A percentile compares a stretch with the other conserved stretches of the same genome.
Conservation (phyloP, 1,140 invertebrate species). For the Gryllus bimaculatus region DNA sequence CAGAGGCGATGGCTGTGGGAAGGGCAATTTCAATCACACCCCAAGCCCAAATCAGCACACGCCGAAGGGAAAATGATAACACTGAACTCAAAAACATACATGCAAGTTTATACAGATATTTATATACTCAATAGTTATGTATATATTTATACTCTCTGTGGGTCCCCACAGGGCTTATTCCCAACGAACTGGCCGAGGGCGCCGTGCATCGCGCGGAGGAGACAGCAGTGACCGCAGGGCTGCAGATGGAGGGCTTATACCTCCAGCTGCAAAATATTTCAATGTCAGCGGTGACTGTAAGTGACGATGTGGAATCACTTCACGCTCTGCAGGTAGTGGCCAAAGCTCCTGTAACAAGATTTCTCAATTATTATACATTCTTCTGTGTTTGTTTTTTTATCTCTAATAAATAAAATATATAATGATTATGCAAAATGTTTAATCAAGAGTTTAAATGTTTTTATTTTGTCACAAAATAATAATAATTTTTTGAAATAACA, state of each 20-base stretch:
- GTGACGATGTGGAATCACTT: slow-evolving; percentile 56
- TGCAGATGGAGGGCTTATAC: slow-evolving; percentile 34
- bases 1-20: not conserved
- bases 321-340: slow-evolving; percentile 52
- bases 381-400: too few relatives aligned
- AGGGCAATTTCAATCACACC: not conserved
- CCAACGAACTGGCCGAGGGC: slow-evolving; percentile 14
- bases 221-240: slow-evolving; percentile 49
- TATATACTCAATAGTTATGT: slow-evolving; percentile 2
- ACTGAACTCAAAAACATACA: not conserved
- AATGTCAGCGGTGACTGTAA: slow-evolving; percentile 51
- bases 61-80: not conserved
- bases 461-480: too few relatives aligned
- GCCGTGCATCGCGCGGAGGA: slow-evolving; percentile 36
- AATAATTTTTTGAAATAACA: too few relatives aligned
- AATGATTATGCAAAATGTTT: too few relatives aligned
- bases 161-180: slow-evolving; percentile 11
- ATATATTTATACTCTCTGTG: not conserved
- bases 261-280: slow-evolving; percentile 35
- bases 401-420: too few relatives aligned
- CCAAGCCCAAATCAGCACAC: not conserved
- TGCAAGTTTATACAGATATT: slow-evolving; percentile 5
- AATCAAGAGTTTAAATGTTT: too few relatives aligned
- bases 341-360: slow-evolving; percentile 43
- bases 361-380: not conserved